Percentiles rank a stretch among this genome's conserved stretches.
Conservation (phyloP, 2,113 vertebrate genomes). For the Dendrocopos noguchii region DNA sequence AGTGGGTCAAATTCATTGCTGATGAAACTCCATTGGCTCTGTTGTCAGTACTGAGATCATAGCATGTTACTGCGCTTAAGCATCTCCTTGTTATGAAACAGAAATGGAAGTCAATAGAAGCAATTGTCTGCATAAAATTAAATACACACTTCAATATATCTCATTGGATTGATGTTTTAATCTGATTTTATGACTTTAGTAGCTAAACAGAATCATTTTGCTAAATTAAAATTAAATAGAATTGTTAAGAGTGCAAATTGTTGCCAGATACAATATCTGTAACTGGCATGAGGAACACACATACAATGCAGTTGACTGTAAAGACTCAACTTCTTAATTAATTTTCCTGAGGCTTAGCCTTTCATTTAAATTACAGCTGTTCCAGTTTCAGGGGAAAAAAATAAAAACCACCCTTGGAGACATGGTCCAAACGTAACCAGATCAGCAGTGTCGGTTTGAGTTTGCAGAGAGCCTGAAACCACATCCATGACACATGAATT, state of each 20-base stretch:
- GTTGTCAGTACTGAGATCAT: neutral
- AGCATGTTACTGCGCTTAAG: neutral
- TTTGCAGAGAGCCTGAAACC: conserved; percentile 46
- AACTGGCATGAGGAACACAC: conserved; percentile 16
- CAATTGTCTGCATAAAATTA: conserved; percentile 12
- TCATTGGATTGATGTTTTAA: conserved; percentile 50
- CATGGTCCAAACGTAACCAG: neutral
- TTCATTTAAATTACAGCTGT: conserved; percentile 58
- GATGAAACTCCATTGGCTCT: neutral
- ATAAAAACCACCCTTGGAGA: conserved; percentile 5
- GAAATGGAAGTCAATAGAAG: conserved; percentile 34
- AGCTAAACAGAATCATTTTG: conserved; percentile 51
- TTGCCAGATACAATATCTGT: conserved; percentile 59
- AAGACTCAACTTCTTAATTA: conserved; percentile 58
- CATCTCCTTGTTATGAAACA: neutral
- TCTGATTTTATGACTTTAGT: conserved; percentile 54
- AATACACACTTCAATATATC: conserved; percentile 26
- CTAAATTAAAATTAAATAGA: conserved; percentile 57
- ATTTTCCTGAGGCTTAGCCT: conserved; percentile 58
- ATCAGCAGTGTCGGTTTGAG: neutral
- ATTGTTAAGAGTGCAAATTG: conserved; percentile 58
- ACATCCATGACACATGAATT: neutral
- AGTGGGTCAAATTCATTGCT: conserved; percentile 1
- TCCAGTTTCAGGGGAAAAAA: conserved; percentile 25
- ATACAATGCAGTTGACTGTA: conserved; percentile 46